These are phyloP conservation scores for Drosophila ercepeae DNA, from an alignment of 1,140 invertebrate species.

Conservation along the genomic window DNA sequence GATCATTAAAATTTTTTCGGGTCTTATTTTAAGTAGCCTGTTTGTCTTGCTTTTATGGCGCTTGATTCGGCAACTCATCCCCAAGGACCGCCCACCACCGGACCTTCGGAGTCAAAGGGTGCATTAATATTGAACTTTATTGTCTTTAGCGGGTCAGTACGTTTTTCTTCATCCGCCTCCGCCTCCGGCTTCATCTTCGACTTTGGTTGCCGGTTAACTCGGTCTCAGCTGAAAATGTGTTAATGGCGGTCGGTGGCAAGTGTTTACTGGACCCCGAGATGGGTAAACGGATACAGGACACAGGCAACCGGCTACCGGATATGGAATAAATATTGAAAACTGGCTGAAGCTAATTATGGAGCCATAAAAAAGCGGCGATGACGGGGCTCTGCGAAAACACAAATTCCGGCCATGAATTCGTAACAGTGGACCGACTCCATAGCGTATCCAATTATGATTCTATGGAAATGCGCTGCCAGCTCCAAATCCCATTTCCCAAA, in stretches of 20 bases:
- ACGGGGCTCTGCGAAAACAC: slow-evolving; percentile 1
- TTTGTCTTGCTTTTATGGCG: slow-evolving; percentile 78
- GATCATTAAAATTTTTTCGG: slow-evolving; percentile 71
- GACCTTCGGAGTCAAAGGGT: slow-evolving; percentile 66
- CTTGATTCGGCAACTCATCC: slow-evolving; percentile 49
- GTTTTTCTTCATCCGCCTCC: too few relatives aligned
- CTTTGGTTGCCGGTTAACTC: slow-evolving; percentile 13
- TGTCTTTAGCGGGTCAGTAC: slow-evolving; percentile 64
- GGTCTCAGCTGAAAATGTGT: slow-evolving; percentile 44
- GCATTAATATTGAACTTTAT: slow-evolving; percentile 82
- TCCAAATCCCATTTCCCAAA: slow-evolving; percentile 39
- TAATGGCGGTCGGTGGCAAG: slow-evolving; percentile 35
- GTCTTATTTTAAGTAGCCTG: slow-evolving; percentile 74
- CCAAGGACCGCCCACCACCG: slow-evolving; percentile 3
- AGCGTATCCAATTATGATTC: slow-evolving; percentile 35
- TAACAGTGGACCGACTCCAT: slow-evolving; percentile 18
- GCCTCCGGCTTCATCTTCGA: too few relatives aligned
- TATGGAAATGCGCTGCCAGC: slow-evolving; percentile 34
- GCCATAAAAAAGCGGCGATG: slow-evolving; percentile 34
- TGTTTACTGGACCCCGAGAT: slow-evolving; percentile 25
- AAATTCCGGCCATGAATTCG: slow-evolving; percentile 31
- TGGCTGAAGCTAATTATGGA: slow-evolving; percentile 26
- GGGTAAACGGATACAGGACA: slow-evolving; percentile 21
- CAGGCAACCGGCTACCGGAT: not conserved
- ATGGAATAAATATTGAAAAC: slow-evolving; percentile 37